A percentile compares a stretch with the other conserved stretches of the same genome.
These are phyloP conservation scores for Grallaria varia DNA, from an alignment of 2,113 vertebrate genomes.

Conservation along the genomic window DNA sequence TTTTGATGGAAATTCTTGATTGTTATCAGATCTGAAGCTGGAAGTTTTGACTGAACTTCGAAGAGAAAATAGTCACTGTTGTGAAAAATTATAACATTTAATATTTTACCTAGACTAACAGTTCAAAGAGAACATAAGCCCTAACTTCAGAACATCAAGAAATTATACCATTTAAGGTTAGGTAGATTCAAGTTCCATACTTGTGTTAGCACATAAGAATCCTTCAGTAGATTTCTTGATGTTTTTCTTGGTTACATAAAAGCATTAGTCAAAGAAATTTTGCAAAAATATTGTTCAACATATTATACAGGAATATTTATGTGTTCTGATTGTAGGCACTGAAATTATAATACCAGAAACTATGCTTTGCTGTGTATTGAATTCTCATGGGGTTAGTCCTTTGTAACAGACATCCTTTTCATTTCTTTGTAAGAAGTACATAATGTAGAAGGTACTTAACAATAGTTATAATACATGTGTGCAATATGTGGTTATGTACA, in stretches of 20 bases:
- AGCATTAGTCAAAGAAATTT: background rate
- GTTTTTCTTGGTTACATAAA: background rate
- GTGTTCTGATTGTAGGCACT: background rate
- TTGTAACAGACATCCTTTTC: background rate
- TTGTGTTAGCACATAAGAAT: background rate
- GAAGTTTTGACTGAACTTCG: background rate
- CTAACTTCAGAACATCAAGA: background rate
- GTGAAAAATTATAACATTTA: background rate
- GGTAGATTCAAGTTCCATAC: background rate
- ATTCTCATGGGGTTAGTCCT: background rate
- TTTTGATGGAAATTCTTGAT: background rate
- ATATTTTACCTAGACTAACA: background rate
- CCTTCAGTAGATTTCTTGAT: background rate
- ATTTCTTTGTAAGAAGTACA: background rate
- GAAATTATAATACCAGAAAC: background rate
- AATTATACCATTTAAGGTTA: background rate
- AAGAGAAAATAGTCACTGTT: background rate
- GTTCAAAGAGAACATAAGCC: background rate
- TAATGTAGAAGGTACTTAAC: background rate
- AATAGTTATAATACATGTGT: background rate
- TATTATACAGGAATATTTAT: background rate
- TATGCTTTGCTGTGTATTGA: background rate
- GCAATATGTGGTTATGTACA: background rate
- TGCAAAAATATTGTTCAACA: background rate
- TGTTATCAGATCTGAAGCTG: background rate